Evolutionary conservation across 2,888 invertebrate genomes (phyloP), one percentile per base, ranked within the genome.

Genomic region (Phrixothrix hirtus): DNA sequence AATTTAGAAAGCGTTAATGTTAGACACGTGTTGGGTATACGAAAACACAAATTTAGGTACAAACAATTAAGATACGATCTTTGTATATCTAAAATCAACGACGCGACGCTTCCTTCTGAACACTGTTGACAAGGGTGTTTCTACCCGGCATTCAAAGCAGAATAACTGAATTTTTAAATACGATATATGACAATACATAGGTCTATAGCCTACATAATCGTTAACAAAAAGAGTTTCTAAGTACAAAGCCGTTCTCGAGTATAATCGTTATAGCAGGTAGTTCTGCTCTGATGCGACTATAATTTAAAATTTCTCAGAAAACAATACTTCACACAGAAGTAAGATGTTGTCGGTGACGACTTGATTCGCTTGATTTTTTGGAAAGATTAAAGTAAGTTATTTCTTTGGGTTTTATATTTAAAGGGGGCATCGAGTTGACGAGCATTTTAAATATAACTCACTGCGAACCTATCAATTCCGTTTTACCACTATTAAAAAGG

Each of bases 11-110:
- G n/a, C n/a, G n/a, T n/a, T n/a, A n/a, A 21, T 26, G 37, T 21
- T 11, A 39, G 26, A 37, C 47, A 47, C 47, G 47, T 38, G 38
- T 39, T 32, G 9, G 27, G 21, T 37, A 30, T 36, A 13, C 29
- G 38, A 38, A 38, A 39, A 12, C 37, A 50, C 43, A 50, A 44
- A 31, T 41, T 41, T 17, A 21, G 30, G 36, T 11, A 36, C 29
- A 47, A 39, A 41, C 41, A 37, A 26, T 51, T 44, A 32, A 51
- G 50, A 51, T 51, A 44, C 9, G 14, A 51, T 51, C 50, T 44
- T 14, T 44, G 27, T 16, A 27, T 36, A 25, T 31, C 13, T 41
- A 11, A 10, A 3, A 13, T 13, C 39, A 17, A 16, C 14, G 17
- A n/a, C n/a, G n/a, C n/a, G n/a, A n/a, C n/a, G n/a, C n/a, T n/a